phyloP scores from a whole-genome alignment of 2,113 vertebrate species.

The Paralichthys olivaceus region DNA sequence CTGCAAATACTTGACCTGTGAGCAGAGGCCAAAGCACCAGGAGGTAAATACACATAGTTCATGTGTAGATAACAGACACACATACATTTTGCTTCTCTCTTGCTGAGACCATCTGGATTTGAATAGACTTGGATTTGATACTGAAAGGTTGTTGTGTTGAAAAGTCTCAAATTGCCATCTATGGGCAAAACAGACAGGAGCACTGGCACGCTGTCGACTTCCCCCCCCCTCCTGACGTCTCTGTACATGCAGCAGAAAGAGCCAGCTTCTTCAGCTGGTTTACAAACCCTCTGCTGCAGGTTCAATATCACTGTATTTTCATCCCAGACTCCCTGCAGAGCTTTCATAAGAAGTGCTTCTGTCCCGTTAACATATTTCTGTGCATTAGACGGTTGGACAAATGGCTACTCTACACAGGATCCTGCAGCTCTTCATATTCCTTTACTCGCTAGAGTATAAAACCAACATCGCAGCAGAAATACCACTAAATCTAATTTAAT shows the following conservation, averaged over 20 bases:
- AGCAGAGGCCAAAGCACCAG: neutral
- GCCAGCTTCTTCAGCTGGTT: conserved; percentile 9
- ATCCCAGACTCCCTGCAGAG: too few species aligned
- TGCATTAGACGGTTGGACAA: conserved; percentile 13
- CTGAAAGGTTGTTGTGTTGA: conserved; percentile 47
- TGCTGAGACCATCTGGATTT: conserved; percentile 35
- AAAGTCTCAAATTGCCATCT: conserved; percentile 55
- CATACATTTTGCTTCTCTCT: conserved; percentile 10
- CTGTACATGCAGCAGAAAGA: conserved; percentile 14
- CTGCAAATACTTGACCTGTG: neutral
- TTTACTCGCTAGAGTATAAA: neutral
- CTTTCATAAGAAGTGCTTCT: neutral
- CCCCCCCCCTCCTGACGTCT: neutral
- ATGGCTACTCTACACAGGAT: neutral
- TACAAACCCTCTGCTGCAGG: neutral
- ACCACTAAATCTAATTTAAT: too few species aligned
- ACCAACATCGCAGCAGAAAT: neutral
- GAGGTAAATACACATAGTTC: neutral
- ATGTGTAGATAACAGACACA: conserved; percentile 9
- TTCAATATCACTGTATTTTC: neutral
- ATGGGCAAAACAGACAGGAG: conserved; percentile 46
- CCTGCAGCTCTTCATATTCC: neutral
- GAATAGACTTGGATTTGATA: conserved; percentile 30
- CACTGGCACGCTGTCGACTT: conserved; percentile 16
- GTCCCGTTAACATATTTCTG: conserved; percentile 8